Conservation (phyloP, 2,797 vertebrate species). For the Lateolabrax maculatus region DNA sequence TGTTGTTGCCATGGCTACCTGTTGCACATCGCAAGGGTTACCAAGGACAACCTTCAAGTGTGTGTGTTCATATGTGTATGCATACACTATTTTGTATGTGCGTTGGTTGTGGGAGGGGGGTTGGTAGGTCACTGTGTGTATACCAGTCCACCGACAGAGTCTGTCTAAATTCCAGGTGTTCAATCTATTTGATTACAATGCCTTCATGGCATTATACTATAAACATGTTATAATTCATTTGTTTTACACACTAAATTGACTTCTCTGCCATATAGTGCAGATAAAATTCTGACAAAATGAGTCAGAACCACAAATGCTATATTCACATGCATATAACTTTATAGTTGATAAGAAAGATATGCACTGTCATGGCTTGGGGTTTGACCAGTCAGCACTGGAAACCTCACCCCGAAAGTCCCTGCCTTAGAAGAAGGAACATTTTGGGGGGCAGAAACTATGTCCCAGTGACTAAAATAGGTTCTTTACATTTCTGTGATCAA, state of each 20-base stretch:
- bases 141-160: constrained; percentile 53
- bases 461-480: constrained; percentile 2
- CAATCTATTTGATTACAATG: constrained; percentile 25
- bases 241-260: constrained; percentile 12
- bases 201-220: constrained; percentile 16
- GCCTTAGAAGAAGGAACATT: neutral
- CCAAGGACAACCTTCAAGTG: constrained; percentile 69
- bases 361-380: constrained; percentile 1
- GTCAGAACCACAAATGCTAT: neutral
- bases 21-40: constrained; percentile 74
- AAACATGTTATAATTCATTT: constrained; percentile 31
- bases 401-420: neutral
- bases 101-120: neutral
- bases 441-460: neutral
- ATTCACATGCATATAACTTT: neutral
- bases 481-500: constrained; percentile 1
- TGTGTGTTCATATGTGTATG: constrained; percentile 43
- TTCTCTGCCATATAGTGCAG: neutral
- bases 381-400: neutral
- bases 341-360: neutral
- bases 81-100: constrained; percentile 34
- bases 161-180: constrained; percentile 44
- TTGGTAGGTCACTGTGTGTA: constrained; percentile 5
- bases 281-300: neutral
- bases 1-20: constrained; percentile 74